Percentiles rank a stretch among this genome's conserved stretches.
phyloP scores from a whole-genome alignment of 2,113 vertebrate genomes.

The Neodon shergylaensis region DNA sequence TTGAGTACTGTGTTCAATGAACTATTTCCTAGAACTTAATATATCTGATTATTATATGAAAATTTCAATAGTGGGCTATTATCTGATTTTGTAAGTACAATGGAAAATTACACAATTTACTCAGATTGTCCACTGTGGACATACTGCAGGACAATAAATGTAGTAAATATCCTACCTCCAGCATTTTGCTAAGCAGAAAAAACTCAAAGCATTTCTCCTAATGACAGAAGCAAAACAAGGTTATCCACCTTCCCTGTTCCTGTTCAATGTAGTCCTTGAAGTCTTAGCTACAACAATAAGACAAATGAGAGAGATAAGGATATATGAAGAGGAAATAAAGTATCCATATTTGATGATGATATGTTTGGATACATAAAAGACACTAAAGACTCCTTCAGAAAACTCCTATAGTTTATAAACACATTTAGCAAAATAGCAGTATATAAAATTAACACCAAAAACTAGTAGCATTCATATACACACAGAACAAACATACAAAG shows the following conservation, averaged over 20 bases:
- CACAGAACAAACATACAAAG: background rate
- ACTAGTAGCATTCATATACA: background rate
- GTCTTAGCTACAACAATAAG: background rate
- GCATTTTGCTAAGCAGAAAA: background rate
- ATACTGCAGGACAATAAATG: background rate
- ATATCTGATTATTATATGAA: background rate
- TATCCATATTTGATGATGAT: background rate
- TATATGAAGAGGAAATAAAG: background rate
- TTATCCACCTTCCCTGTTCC: background rate
- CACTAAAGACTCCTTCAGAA: background rate
- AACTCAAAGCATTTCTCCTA: background rate
- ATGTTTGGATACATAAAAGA: background rate
- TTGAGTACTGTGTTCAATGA: background rate
- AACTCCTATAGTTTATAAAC: background rate
- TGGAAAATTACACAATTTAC: background rate
- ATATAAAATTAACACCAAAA: background rate
- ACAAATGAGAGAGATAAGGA: background rate
- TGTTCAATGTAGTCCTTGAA: background rate
- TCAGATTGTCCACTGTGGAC: background rate
- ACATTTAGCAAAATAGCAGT: background rate
- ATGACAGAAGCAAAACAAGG: background rate
- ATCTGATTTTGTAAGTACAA: background rate
- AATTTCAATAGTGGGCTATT: background rate
- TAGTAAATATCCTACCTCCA: background rate
- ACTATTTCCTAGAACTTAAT: background rate